Conservation (phyloP, 2,797 vertebrate genomes). For the Apodemus agrarius region DNA sequence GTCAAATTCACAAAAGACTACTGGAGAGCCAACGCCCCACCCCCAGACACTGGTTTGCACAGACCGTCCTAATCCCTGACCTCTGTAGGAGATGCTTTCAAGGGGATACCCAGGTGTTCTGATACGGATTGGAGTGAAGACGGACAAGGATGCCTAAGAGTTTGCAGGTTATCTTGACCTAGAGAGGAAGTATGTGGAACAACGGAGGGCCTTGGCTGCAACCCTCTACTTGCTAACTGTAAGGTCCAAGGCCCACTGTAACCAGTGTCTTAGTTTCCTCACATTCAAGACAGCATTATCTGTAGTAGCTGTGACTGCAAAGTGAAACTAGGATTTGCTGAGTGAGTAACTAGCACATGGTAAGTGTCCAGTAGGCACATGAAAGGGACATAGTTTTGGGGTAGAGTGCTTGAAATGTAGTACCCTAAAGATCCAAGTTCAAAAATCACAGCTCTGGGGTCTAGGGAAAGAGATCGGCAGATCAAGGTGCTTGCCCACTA, state of each 20-base stretch:
- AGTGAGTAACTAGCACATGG: neutral
- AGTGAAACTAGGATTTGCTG: neutral
- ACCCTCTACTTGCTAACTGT: neutral
- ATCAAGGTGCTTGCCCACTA: neutral
- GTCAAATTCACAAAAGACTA: neutral
- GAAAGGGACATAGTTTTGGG: neutral
- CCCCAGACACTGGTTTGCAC: neutral
- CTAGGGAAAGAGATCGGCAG: neutral
- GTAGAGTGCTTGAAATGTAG: neutral
- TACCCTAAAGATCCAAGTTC: neutral
- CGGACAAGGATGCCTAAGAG: neutral
- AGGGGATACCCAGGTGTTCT: neutral
- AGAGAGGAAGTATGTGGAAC: neutral
- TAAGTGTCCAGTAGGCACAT: neutral
- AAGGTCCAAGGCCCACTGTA: neutral
- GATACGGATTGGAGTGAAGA: neutral
- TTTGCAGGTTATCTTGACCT: neutral
- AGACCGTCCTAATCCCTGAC: neutral
- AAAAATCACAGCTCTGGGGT: neutral
- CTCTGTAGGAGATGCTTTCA: neutral
- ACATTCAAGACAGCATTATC: neutral
- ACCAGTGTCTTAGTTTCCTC: neutral
- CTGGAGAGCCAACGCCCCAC: neutral
- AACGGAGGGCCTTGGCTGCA: neutral
- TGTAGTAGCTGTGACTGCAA: neutral